Base-by-base conservation (phyloP, 92 coral and sea anemone species). In the Meandrina meandrites region DNA sequence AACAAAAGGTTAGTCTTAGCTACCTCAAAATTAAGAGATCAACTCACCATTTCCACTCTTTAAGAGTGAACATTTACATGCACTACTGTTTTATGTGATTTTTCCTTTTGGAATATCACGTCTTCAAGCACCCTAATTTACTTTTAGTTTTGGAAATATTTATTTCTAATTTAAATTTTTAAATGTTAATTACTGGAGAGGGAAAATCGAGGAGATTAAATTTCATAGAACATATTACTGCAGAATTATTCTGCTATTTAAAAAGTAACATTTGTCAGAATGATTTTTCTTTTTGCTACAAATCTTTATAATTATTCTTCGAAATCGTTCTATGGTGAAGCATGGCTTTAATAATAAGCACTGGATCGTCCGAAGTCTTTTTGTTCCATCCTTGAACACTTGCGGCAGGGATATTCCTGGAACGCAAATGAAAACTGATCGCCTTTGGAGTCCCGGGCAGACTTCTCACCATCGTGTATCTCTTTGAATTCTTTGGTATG, bases 341-440 rank as follows among this genome's bases (percentile, higher is more conserved):
- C 53, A 19, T 60, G 67, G 30, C 22, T 30, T 35, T 27, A 72
- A 72, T 27, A 35, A 0, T 4, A 34, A 1, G 47, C 28, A 17
- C 77, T 72, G 50, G 15, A 4, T 68, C 60, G 37, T 34, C 36
- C 50, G 32, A 84, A 40, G 15, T 35, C 57, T 24, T 36, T 45
- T 32, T 34, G 56, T 22, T 76, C 88, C 13, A 60, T 76, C 24
- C 34, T 45, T 18, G 88, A 85, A 67, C 47, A 76, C 8, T 60
- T 24, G 27, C 82, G 19, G 37, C 76, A 42, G 10, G 88, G 77
- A 21, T 78, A 64, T 5, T 48, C 88, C 36, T 56, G 66, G 64
- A 77, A 85, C 28, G 28, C 76, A 1, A 18, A 36, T 8, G 82
- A 78, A 76, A 37, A 85, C 16, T 42, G 76, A 42, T 45, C 35